These are phyloP conservation scores for Euwallacea fornicatus DNA, from an alignment of 1,140 invertebrate genomes.

Conservation along the genomic window DNA sequence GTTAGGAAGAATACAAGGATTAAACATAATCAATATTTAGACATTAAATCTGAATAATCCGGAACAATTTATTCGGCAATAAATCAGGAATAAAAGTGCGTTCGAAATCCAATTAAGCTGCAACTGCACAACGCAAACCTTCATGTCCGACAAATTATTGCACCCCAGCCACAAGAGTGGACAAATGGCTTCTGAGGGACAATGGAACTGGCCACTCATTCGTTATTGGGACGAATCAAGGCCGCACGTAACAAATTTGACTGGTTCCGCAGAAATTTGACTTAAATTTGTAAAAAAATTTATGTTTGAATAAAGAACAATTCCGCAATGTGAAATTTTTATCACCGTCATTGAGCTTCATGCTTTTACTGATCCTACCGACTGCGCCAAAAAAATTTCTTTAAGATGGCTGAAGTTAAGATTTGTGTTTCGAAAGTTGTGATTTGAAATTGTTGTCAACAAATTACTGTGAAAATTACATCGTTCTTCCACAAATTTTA, in stretches of 20 bases:
- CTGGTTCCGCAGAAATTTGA: neutral
- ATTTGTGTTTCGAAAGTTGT: too few relatives aligned
- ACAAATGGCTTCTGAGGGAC: slow-evolving; percentile 38
- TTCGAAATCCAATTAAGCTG: slow-evolving; percentile 26
- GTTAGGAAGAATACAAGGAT: too few relatives aligned
- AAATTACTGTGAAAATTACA: too few relatives aligned
- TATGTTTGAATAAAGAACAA: neutral
- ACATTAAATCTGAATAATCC: too few relatives aligned
- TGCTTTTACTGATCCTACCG: neutral
- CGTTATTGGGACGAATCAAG: slow-evolving; percentile 16
- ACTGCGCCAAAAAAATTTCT: too few relatives aligned
- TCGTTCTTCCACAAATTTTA: too few relatives aligned
- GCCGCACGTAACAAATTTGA: slow-evolving; percentile 17
- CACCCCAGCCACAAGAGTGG: slow-evolving; percentile 29
- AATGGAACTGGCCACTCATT: slow-evolving; percentile 28
- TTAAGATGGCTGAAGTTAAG: too few relatives aligned
- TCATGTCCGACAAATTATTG: slow-evolving; percentile 27
- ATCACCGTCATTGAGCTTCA: neutral
- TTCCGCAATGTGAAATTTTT: neutral
- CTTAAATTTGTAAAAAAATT: neutral
- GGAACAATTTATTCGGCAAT: slow-evolving; percentile 8
- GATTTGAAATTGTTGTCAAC: too few relatives aligned
- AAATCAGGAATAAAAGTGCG: slow-evolving; percentile 21
- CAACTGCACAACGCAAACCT: slow-evolving; percentile 9
- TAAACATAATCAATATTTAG: too few relatives aligned